These are phyloP conservation scores for Drosophila hawaiiensis DNA, from an alignment of 2,888 invertebrate genomes.

Conservation along the genomic window DNA sequence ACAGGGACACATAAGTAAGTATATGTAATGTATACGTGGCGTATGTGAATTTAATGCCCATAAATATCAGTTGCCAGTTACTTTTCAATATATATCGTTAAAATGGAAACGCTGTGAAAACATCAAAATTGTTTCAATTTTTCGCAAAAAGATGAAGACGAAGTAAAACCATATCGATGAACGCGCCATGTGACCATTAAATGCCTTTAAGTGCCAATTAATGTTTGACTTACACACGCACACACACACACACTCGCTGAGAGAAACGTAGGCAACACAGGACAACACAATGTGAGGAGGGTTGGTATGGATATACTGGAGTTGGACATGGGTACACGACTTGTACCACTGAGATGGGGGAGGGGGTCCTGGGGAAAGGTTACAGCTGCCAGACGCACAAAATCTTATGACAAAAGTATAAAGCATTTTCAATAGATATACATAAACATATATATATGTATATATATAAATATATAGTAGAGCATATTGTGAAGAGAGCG, in stretches of 20 bases:
- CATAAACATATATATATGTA: slow-evolving; percentile 16
- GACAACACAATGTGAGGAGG: slow-evolving; percentile 31
- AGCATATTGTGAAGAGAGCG: slow-evolving; percentile 8
- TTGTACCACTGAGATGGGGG: neutral
- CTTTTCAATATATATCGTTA: slow-evolving; percentile 68
- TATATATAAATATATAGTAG: slow-evolving; percentile 1
- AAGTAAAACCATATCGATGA: slow-evolving; percentile 26
- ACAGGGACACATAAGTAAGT: slow-evolving; percentile 8
- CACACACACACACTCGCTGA: neutral
- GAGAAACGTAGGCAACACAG: slow-evolving; percentile 5
- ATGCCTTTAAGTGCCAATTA: slow-evolving; percentile 78
- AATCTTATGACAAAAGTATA: slow-evolving; percentile 66
- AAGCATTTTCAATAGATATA: slow-evolving; percentile 53
- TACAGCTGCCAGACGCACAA: slow-evolving; percentile 71
- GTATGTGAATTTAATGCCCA: slow-evolving; percentile 24
- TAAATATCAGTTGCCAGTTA: slow-evolving; percentile 65
- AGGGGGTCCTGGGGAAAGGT: slow-evolving; percentile 45
- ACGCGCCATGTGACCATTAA: slow-evolving; percentile 65
- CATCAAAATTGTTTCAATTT: slow-evolving; percentile 72
- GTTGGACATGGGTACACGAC: slow-evolving; percentile 34
- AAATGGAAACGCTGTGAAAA: slow-evolving; percentile 67
- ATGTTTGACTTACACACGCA: slow-evolving; percentile 66
- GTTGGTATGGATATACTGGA: slow-evolving; percentile 27
- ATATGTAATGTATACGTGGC: slow-evolving; percentile 18
- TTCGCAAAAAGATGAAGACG: slow-evolving; percentile 20